phyloP scores from a whole-genome alignment of 2,888 invertebrate species.

The Muscina levida region DNA sequence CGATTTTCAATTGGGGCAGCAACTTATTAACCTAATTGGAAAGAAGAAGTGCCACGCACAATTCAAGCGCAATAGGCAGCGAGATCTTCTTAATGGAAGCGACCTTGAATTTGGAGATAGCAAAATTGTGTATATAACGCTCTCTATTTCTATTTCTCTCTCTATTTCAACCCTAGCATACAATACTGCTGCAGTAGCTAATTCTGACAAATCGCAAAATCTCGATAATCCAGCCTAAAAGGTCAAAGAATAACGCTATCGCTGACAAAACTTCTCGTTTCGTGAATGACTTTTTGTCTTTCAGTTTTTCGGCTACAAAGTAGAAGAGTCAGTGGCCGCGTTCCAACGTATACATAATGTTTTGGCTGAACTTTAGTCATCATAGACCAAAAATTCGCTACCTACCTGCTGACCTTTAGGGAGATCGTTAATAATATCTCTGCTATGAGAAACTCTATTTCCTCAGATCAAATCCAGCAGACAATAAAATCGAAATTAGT shows the following conservation, averaged over 20 bases:
- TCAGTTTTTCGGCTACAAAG: background rate
- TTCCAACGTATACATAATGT: slow-evolving; percentile 53
- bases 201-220: no score
- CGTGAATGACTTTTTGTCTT: background rate
- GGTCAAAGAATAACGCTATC: slow-evolving; percentile 52
- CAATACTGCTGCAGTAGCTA: no score
- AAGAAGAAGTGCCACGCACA: no score
- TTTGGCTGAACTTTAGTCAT: slow-evolving; percentile 30
- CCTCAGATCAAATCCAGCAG: slow-evolving; percentile 35
- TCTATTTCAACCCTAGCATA: no score
- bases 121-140: no score
- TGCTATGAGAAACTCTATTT: slow-evolving; percentile 43
- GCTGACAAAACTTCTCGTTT: slow-evolving; percentile 52
- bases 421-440: slow-evolving; percentile 11
- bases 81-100: no score
- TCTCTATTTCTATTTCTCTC: no score
- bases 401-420: slow-evolving; percentile 17
- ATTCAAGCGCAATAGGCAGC: no score
- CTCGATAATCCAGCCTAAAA: slow-evolving; percentile 45
- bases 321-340: slow-evolving; percentile 3
- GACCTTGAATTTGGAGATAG: no score
- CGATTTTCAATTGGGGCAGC: no score
- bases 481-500: slow-evolving; percentile 6
- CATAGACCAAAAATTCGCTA: slow-evolving; percentile 20
- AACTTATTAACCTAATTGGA: no score